Conservation (phyloP, 1,140 invertebrate species). For the Euborellia annulipes region DNA sequence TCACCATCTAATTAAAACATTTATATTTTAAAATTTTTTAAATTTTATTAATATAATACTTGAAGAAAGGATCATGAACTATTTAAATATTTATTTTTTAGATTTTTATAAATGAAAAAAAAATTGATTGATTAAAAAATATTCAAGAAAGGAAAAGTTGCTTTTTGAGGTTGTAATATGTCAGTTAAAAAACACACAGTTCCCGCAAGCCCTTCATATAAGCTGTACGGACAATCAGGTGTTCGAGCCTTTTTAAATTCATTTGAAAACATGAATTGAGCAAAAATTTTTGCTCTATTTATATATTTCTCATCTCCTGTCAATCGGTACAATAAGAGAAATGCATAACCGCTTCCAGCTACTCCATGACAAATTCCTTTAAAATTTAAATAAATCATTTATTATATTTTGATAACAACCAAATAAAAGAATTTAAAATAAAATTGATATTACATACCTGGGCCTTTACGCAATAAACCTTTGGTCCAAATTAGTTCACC, state of each 20-base stretch:
- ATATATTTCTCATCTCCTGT: slow-evolving; percentile 55
- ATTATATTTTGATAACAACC: not conserved
- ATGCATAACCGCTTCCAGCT: slow-evolving; percentile 72
- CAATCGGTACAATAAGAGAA: slow-evolving; percentile 59
- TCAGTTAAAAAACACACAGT: slow-evolving; percentile 69
- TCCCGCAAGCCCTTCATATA: slow-evolving; percentile 76
- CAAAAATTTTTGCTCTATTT: slow-evolving; percentile 57
- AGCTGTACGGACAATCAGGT: slow-evolving; percentile 65
- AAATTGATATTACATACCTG: slow-evolving; percentile 24
- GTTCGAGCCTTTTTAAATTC: slow-evolving; percentile 53
- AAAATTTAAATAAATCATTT: slow-evolving; percentile 8
- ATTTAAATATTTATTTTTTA: no score
- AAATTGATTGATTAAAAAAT: slow-evolving; percentile 48
- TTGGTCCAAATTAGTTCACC: slow-evolving; percentile 64
- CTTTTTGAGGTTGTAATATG: slow-evolving; percentile 50
- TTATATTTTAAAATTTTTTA: no score
- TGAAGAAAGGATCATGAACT: no score
- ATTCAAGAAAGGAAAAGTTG: slow-evolving; percentile 75
- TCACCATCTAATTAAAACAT: no score
- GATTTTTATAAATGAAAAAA: no score
- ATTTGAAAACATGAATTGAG: slow-evolving; percentile 50
- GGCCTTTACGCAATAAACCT: slow-evolving; percentile 66
- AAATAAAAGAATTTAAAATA: slow-evolving; percentile 1
- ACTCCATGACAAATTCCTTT: slow-evolving; percentile 68
- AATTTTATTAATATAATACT: no score